These are phyloP conservation scores for Jacana jacana DNA, from an alignment of 2,113 vertebrate genomes.

Conservation along the genomic window DNA sequence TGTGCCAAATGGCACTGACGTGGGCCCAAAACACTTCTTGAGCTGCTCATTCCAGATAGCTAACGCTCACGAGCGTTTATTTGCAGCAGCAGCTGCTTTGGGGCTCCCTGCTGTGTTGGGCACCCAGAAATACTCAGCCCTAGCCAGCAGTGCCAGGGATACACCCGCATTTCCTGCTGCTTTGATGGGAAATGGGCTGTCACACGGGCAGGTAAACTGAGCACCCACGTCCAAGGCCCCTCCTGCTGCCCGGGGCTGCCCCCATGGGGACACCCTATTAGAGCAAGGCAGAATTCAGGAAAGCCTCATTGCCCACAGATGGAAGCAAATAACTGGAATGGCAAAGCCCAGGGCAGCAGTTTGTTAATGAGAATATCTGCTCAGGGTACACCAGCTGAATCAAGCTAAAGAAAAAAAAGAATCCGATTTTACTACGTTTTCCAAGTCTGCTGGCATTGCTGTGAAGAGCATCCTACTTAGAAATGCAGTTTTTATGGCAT, in stretches of 20 bases:
- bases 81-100: neutral
- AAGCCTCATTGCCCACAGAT: neutral
- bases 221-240: neutral
- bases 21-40: neutral
- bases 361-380: neutral
- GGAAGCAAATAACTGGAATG: neutral
- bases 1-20: neutral
- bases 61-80: neutral
- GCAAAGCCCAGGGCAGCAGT: slow-evolving; percentile 20
- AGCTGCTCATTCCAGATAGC: neutral
- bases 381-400: neutral
- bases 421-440: slow-evolving; percentile 7
- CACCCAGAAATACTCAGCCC: neutral
- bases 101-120: neutral
- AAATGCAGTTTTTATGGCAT: neutral
- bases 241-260: neutral
- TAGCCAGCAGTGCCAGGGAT: neutral
- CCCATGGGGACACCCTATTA: neutral
- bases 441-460: neutral
- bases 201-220: neutral
- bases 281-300: neutral
- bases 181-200: neutral
- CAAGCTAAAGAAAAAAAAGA: neutral
- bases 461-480: neutral
- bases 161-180: neutral